Base-by-base conservation (phyloP, 2,113 vertebrate genomes). In the Paralichthys olivaceus region DNA sequence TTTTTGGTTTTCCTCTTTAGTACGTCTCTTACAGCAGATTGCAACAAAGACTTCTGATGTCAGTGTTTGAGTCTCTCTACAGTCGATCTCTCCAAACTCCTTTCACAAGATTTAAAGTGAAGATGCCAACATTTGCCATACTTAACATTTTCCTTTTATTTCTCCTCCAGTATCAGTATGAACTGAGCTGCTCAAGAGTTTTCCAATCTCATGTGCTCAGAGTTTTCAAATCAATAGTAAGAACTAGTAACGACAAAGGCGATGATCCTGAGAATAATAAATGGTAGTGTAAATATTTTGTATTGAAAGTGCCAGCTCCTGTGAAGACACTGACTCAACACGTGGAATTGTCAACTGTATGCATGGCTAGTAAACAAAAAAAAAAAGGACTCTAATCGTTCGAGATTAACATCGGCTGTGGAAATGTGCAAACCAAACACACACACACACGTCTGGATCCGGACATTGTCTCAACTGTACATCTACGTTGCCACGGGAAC, bases 271-370 rank as follows among this genome's bases (percentile, higher is more conserved):
- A 72, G 59, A 74, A 82, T 74, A 62, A 88, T 59, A 86, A 80
- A 78, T 43, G 60, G 81, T 85, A 81, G 75, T 94, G 91, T 93
- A 90, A 88, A 89, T 91, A 91, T 87, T 88, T 93, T 92, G 72
- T 93, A 92, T 72, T 66, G 85, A 84, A 88, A 84, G 92, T 89
- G 87, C 90, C 90, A 87, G 87, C 90, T 91, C 88, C 84, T 83
- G 58, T 79, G 81, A 89, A 87, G 79, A 90, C 87, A 72, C 83
- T 68, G 89, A 92, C 85, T 87, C 70, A 81, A 87, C 87, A 86
- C 74, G 80, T 85, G 90, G 84, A 85, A 83, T 59, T 80, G 83
- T 87, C 84, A 84, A 90, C 88, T 84, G 80, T 87, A 84, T 90
- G 92, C 91, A 91, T 91, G 92, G 89, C 90, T 90, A 89, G 86